phyloP scores from a whole-genome alignment of 1,140 invertebrate species.

The Goniozus legneri region DNA sequence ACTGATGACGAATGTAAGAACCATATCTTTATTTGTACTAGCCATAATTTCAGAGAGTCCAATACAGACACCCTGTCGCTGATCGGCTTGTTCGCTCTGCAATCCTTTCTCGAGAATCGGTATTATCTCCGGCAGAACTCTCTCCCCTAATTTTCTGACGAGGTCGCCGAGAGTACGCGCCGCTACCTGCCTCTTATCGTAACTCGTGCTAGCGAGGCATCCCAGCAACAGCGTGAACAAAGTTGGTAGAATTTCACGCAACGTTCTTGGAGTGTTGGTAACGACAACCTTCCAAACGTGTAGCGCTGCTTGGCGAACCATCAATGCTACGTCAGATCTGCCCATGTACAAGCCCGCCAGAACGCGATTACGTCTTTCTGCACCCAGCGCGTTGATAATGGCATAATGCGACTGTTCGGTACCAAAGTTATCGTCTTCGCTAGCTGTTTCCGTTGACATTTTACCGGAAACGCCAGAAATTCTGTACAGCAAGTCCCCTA shows the following conservation, averaged over 20 bases:
- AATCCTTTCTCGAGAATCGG: conserved; percentile 93
- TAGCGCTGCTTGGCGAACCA: conserved; percentile 94
- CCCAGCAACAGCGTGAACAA: conserved; percentile 88
- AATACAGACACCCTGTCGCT: conserved; percentile 97
- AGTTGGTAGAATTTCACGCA: conserved; percentile 95
- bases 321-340: conserved; percentile 90
- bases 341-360: conserved; percentile 97
- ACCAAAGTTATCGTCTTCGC: conserved; percentile 98
- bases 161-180: conserved; percentile 95
- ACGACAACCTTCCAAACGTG: conserved; percentile 98
- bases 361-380: conserved; percentile 87
- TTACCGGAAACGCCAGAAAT: conserved; percentile 97
- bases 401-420: conserved; percentile 93
- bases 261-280: conserved; percentile 91
- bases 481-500: conserved; percentile 94
- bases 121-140: conserved; percentile 96
- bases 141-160: conserved; percentile 95
- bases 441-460: conserved; percentile 97
- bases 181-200: conserved; percentile 93
- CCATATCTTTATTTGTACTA: conserved; percentile 93
- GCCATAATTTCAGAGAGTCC: conserved; percentile 97
- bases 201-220: conserved; percentile 91
- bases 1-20: conserved; percentile 89
- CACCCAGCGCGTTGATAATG: conserved; percentile 84
- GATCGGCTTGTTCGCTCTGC: conserved; percentile 85